Base-by-base conservation (phyloP, 92 coral and sea anemone genomes). In the Umimayanthus chanpuru region DNA sequence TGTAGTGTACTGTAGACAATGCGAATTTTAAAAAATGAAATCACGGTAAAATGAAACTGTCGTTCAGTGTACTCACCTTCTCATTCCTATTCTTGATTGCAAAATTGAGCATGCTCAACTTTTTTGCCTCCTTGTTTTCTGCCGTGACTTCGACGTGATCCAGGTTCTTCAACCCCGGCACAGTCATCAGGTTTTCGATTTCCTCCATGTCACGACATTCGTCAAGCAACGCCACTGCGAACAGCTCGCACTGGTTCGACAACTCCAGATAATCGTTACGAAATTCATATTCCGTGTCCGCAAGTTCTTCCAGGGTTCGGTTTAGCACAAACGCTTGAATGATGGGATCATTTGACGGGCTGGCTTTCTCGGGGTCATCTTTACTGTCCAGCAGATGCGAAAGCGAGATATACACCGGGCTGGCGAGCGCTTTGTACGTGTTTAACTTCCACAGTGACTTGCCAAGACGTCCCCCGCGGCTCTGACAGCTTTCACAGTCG, bases 141-240 rank as follows among this genome's bases (percentile, higher is more conserved):
- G 92, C 90, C 12, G 88, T 81, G n/a, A 93, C 92, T 58, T 92
- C 84, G 25, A 94, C 89, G n/a, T 92, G 86, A 68, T 92, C 61
- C 58, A 94, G 47, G 36, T 87, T 71, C n/a, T 89, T 89, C 25
- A 93, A 64, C 20, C 88, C 92, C n/a, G 97, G 97, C 3, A 94
- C 92, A 77, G 85, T 89, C 97, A 94, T 94, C 29, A 94, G 68
- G 56, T 86, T 87, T 20, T 89, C 80, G 12, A 96, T 95, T 88
- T 96, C 98, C 16, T 88, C 88, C 98, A 93, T 95, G 93, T 93
- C 81, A 32, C 94, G 94, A 74, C 98, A 96, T 61, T 95, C 94
- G 26, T 92, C 85, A 66, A 93, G 90, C 26, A 96, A 90, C 4
- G 94, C 93, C 40, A 95, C 96, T 1, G 96, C 96, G 81, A 93